Conservation (phyloP, 2,113 vertebrate genomes). For the Sinocyclocheilus rhinocerous region DNA sequence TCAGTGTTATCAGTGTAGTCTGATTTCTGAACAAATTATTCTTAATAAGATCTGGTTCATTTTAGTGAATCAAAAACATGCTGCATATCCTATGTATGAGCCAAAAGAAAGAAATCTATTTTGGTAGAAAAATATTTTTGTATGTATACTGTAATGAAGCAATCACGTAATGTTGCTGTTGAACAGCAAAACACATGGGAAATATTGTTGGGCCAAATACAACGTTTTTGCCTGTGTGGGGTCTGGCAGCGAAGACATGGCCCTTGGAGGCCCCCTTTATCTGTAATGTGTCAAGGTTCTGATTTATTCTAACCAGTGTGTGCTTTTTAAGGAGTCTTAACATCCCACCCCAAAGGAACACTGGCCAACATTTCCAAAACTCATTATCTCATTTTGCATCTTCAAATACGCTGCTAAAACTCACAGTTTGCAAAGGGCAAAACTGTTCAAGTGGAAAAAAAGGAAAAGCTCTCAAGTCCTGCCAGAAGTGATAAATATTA, state of each 20-base stretch:
- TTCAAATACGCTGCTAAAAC: not conserved
- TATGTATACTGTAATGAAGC: not conserved
- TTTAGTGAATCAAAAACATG: not conserved
- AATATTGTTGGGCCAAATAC: not conserved
- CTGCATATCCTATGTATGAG: not conserved
- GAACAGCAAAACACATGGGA: constrained; percentile 7
- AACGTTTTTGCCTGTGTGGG: not conserved
- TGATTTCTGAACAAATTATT: not conserved
- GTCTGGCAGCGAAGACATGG: constrained; percentile 5
- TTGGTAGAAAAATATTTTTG: not conserved
- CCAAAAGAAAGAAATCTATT: not conserved
- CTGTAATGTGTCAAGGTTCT: constrained; percentile 31
- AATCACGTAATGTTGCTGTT: not conserved
- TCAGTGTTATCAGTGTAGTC: too few relatives aligned
- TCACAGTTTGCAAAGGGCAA: constrained; percentile 6
- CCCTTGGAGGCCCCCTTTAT: constrained; percentile 10
- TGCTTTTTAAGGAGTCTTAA: constrained; percentile 35
- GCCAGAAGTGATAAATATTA: constrained; percentile 54
- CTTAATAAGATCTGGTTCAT: not conserved
- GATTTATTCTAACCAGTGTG: constrained; percentile 28
- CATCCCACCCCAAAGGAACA: constrained; percentile 20
- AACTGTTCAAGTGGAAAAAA: constrained; percentile 42
- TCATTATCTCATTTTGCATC: constrained; percentile 35
- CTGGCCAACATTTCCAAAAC: constrained; percentile 6
- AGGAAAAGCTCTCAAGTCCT: constrained; percentile 34